A percentile compares a stretch with the other conserved stretches of the same genome.
Conservation (phyloP, 2,113 vertebrate genomes). For the Scomber japonicus region DNA sequence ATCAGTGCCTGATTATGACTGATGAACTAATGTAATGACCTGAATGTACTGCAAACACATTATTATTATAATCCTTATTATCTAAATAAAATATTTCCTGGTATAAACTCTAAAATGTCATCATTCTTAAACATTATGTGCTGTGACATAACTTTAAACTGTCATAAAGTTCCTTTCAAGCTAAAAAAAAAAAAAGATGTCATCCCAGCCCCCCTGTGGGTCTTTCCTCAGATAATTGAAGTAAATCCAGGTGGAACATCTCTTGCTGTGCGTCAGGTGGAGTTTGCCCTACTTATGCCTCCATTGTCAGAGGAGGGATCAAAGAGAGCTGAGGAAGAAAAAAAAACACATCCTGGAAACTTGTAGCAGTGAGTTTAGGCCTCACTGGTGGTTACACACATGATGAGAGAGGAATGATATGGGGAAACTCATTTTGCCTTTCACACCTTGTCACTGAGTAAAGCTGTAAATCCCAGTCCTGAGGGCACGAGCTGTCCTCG, state of each 20-base stretch:
- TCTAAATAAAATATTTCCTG: no score
- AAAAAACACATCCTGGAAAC: slow-evolving; percentile 10
- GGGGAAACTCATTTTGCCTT: slow-evolving; percentile 15
- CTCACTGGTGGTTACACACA: not conserved
- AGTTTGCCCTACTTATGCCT: slow-evolving; percentile 35
- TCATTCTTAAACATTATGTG: not conserved
- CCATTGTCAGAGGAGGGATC: slow-evolving; percentile 23
- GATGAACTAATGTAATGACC: no score
- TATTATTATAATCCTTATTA: no score
- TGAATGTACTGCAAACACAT: no score
- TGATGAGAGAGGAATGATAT: not conserved
- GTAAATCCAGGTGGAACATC: slow-evolving; percentile 21
- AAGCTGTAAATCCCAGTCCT: slow-evolving; percentile 1
- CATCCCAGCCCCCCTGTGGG: not conserved
- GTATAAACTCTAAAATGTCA: no score
- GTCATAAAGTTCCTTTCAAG: slow-evolving; percentile 2
- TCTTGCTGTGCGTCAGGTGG: slow-evolving; percentile 24
- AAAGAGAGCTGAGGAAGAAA: slow-evolving; percentile 21
- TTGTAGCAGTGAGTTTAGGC: not conserved
- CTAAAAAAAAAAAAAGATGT: slow-evolving; percentile 10
- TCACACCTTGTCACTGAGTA: not conserved
- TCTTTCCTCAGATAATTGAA: not conserved
- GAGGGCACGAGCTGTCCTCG: not conserved
- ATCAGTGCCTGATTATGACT: no score
- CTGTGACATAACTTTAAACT: not conserved